Evolutionary conservation across 2,888 invertebrate species (phyloP).

Genomic region (Aradus depressus): DNA sequence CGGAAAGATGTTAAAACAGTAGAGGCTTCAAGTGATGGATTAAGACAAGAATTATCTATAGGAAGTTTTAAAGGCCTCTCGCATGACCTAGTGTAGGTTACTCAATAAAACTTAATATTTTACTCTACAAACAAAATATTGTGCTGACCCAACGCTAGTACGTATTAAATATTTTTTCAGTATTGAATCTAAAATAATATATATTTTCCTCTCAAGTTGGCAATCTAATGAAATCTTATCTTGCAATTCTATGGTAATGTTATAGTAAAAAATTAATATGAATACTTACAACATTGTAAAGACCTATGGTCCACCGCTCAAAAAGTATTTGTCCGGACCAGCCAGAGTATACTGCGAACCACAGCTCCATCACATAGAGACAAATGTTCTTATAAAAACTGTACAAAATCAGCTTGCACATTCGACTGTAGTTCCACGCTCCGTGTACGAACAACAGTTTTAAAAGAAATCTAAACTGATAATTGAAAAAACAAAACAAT

Average conservation of each 20-base stretch:
- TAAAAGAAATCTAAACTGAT: conserved; percentile 82
- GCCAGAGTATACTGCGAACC: conserved; percentile 96
- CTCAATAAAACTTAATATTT: too few species aligned
- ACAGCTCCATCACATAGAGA: conserved; percentile 95
- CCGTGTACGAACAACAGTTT: conserved; percentile 92
- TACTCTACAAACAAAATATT: too few species aligned
- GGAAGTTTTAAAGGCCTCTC: too few species aligned
- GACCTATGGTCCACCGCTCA: conserved; percentile 95
- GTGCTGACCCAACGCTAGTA: too few species aligned
- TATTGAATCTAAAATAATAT: too few species aligned
- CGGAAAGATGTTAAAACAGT: too few species aligned
- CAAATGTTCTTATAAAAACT: conserved; percentile 99
- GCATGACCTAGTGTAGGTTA: too few species aligned
- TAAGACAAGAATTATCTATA: too few species aligned
- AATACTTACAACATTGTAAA: conserved; percentile 79
- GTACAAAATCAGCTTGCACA: conserved; percentile 95
- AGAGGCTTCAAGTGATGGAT: too few species aligned
- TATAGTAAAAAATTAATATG: not conserved
- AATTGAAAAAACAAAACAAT: conserved; percentile 20
- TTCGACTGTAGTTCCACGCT: conserved; percentile 95
- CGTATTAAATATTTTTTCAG: too few species aligned
- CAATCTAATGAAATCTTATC: not conserved
- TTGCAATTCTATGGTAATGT: not conserved
- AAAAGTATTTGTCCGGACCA: conserved; percentile 99
- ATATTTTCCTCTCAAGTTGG: too few species aligned